phyloP scores from a whole-genome alignment of 2,113 vertebrate species.

The Labeo catla region DNA sequence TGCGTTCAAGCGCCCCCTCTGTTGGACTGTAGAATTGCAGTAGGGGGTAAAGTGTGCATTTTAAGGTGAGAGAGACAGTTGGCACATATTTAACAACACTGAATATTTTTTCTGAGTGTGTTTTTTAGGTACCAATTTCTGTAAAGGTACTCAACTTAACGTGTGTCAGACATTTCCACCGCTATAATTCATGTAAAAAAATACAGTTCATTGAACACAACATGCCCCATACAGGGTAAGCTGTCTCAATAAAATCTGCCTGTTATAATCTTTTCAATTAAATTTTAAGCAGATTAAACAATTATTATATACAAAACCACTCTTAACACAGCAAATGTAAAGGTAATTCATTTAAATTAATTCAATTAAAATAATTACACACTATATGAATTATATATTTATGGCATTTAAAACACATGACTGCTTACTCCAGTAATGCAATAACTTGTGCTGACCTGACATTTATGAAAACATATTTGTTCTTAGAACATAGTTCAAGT shows the following conservation, averaged over 20 bases:
- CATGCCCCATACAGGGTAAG: background rate
- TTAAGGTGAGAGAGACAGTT: background rate
- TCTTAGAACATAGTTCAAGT: background rate
- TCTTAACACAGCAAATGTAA: background rate
- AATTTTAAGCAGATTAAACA: background rate
- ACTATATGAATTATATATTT: background rate
- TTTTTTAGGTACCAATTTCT: background rate
- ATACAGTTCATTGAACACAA: background rate
- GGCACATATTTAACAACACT: background rate
- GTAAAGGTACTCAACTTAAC: background rate
- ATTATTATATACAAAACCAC: background rate
- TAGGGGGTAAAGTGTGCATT: background rate
- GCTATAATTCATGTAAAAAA: background rate
- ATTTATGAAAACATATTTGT: background rate
- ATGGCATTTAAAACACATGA: background rate
- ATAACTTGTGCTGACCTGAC: background rate
- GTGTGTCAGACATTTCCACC: background rate
- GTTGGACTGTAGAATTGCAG: conserved; percentile 14
- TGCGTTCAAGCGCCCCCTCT: background rate
- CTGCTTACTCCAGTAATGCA: background rate
- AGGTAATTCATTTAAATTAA: background rate
- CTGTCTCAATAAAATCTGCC: background rate
- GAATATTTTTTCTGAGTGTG: background rate
- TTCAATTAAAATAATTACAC: background rate
- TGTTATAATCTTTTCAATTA: background rate